Base-by-base conservation (phyloP, 2,797 vertebrate species). In the Morus bassanus region DNA sequence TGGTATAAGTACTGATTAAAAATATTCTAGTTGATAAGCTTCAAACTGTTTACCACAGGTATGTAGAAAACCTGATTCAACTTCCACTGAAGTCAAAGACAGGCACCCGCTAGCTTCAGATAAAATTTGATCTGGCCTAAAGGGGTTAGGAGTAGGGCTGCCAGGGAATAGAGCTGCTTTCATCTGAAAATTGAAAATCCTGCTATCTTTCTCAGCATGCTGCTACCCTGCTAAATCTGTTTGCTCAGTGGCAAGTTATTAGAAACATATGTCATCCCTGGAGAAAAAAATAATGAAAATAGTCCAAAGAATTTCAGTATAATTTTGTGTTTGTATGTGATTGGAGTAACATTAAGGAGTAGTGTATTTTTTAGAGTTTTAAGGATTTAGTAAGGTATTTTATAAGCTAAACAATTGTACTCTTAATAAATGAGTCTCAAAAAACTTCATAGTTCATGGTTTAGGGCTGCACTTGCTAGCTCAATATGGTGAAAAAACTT, bases 181-280 rank as follows among this genome's bases (percentile, higher is more conserved):
- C 96, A 97, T 97, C 93, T 93, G 95, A 96, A 96, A 96, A 96
- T 93, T 96, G 93, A 96, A 97, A 97, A 96, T 96, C 91, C 94
- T 96, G 85, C 93, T 97, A 96, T 96, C 96, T 95, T 94, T 88
- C 94, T 94, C 96, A 95, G 95, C 96, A 88, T 88, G 93, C 89
- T 94, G 79, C 83, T 96, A 69, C 76, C 61, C 93, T 93, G 76
- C 91, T 95, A 94, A 96, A 94, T 95, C 95, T 96, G 94, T 95
- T 97, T 96, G 93, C 91, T 89, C 77, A 61, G 94, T 89, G 90
- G 91, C 94, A 94, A 95, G 70, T 95, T 96, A 95, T 91, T 96
- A 95, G 94, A 92, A 95, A 94, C 95, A 88, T 94, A 86, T 95
- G 96, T 96, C 53, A 74, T 91, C 93, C 75, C 88, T 72, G 68